phyloP scores from a whole-genome alignment of 2,113 vertebrate species.

The Cinclus cinclus region DNA sequence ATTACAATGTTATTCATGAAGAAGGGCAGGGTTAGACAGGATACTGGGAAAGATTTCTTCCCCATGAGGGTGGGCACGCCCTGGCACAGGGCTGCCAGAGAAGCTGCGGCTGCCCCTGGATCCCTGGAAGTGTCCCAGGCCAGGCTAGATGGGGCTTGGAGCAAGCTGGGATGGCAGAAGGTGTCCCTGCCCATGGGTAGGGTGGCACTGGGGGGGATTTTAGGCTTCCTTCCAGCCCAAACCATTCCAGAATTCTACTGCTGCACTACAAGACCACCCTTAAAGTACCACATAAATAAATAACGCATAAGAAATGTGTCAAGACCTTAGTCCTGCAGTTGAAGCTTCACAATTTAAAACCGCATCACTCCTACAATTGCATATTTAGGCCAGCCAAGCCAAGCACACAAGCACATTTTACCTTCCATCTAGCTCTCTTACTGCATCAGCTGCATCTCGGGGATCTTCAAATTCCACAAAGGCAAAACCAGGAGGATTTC shows the following conservation, averaged over 20 bases:
- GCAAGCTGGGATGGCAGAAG: neutral
- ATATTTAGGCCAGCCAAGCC: neutral
- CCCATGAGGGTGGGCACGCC: neutral
- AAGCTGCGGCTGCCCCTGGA: neutral
- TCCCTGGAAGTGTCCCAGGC: neutral
- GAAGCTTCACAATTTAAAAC: neutral
- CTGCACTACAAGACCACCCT: rapidly evolving
- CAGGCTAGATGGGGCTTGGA: rapidly evolving
- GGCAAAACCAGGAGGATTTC: constrained; percentile 96
- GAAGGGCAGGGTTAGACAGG: rapidly evolving
- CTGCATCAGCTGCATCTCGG: constrained; percentile 94
- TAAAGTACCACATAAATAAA: rapidly evolving
- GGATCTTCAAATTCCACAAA: constrained; percentile 98
- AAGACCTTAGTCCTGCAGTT: neutral
- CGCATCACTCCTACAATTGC: neutral
- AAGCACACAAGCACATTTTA: constrained; percentile 46
- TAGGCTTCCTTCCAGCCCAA: neutral
- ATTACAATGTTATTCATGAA: too few species aligned
- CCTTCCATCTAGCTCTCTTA: constrained; percentile 98
- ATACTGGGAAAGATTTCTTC: rapidly evolving
- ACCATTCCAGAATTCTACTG: neutral
- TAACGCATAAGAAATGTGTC: rapidly evolving
- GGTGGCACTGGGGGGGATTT: too few species aligned
- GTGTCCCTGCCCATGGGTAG: too few species aligned
- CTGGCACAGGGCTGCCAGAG: neutral